These are phyloP conservation scores for Abrostola tripartita DNA, from an alignment of 2,888 invertebrate genomes.

Conservation along the genomic window DNA sequence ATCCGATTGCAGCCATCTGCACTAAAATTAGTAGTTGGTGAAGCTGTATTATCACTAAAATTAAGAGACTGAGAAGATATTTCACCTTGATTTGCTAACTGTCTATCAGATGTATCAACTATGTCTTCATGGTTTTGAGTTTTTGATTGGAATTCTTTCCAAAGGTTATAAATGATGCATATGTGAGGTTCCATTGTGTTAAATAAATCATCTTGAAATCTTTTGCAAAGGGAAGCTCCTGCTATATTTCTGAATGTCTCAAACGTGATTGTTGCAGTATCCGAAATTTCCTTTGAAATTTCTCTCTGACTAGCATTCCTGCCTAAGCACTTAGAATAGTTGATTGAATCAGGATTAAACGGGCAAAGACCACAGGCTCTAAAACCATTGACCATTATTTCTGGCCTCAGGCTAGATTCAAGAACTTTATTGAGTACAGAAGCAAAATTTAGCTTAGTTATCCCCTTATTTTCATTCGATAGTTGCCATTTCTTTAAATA, in stretches of 20 bases:
- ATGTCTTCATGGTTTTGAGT: conserved; percentile 6
- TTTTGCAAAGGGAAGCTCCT: conserved; percentile 12
- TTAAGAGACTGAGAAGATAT: conserved; percentile 9
- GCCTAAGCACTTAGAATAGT: conserved; percentile 9
- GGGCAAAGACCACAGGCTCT: too few relatives aligned
- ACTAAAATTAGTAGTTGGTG: conserved; percentile 6
- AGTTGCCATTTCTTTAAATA: too few relatives aligned
- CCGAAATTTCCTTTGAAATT: conserved; percentile 5
- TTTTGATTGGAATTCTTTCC: too few relatives aligned
- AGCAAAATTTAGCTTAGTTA: too few relatives aligned
- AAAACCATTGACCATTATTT: too few relatives aligned
- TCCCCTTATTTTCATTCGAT: too few relatives aligned
- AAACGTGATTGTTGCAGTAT: conserved; percentile 7
- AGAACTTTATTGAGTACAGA: too few relatives aligned
- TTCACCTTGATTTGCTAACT: conserved; percentile 4
- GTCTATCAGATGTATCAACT: conserved; percentile 10
- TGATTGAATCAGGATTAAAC: too few relatives aligned
- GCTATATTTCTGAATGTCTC: conserved; percentile 6
- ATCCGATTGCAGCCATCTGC: too few relatives aligned
- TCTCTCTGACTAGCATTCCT: conserved; percentile 5
- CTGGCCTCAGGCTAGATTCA: too few relatives aligned
- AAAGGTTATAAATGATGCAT: conserved; percentile 10
- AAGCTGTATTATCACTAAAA: conserved; percentile 11
- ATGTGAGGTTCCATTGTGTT: conserved; percentile 9
- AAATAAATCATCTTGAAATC: conserved; percentile 11